Conservation (phyloP, 1,140 invertebrate genomes). For the Drosophila yakuba region DNA sequence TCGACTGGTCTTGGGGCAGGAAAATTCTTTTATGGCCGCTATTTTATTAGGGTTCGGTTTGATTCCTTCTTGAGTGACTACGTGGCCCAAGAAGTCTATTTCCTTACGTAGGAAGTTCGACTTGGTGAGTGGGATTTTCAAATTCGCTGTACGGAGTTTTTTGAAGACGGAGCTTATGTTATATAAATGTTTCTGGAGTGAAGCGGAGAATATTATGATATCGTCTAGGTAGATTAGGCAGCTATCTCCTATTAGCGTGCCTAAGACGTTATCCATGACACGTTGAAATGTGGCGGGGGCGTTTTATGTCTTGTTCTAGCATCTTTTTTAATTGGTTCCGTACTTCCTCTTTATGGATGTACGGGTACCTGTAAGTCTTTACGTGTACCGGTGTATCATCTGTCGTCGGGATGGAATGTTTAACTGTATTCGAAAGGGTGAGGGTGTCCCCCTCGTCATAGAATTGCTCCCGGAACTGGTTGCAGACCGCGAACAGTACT, state of each 20-base stretch:
- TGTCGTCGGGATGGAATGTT: too few relatives aligned
- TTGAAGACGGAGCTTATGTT: slow-evolving; percentile 5
- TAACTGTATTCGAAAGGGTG: too few relatives aligned
- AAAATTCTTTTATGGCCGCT: background rate
- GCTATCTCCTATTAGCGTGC: slow-evolving; percentile 1
- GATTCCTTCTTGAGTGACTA: too few relatives aligned
- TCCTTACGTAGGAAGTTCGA: background rate
- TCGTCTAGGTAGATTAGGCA: slow-evolving; percentile 19
- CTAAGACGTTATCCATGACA: slow-evolving; percentile 19
- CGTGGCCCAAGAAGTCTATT: too few relatives aligned
- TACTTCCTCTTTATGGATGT: background rate
- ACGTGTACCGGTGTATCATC: too few relatives aligned
- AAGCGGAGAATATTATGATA: background rate
- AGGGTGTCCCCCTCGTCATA: too few relatives aligned
- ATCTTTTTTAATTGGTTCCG: background rate
- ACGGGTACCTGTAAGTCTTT: too few relatives aligned
- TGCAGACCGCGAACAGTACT: too few relatives aligned
- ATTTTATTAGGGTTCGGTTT: background rate
- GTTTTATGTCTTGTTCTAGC: background rate
- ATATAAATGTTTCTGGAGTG: slow-evolving; percentile 5
- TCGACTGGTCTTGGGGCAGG: too few relatives aligned
- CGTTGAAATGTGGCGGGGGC: slow-evolving; percentile 8
- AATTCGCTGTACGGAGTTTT: slow-evolving; percentile 1
- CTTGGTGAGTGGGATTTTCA: slow-evolving; percentile 7
- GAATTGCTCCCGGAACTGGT: too few relatives aligned